A percentile compares a stretch with the other conserved stretches of the same genome.
Conservation (phyloP, 2,888 invertebrate species). For the Pristionchus maxplancki region DNA sequence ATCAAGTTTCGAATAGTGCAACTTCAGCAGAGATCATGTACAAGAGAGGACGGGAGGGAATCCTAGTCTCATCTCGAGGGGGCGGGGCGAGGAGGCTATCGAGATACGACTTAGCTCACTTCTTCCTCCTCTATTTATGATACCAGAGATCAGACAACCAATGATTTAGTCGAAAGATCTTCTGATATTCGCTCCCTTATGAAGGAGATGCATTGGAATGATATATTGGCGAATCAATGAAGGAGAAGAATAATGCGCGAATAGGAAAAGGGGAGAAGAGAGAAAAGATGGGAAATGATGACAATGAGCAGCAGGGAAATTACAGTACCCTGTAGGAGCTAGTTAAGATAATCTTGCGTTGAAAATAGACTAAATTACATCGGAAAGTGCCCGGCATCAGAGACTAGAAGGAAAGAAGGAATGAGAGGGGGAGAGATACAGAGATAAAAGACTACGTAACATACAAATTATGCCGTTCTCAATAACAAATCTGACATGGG, state of each 20-base stretch:
- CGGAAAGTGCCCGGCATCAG: no score
- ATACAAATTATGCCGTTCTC: not conserved
- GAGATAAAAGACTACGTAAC: constrained; percentile 24
- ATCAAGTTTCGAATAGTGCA: not conserved
- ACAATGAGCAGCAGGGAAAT: not conserved
- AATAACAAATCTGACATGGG: not conserved
- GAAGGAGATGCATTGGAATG: not conserved
- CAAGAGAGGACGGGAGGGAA: not conserved
- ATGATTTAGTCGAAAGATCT: not conserved
- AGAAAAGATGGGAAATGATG: not conserved
- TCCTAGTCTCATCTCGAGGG: not conserved
- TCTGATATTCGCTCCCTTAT: not conserved
- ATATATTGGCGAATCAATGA: not conserved
- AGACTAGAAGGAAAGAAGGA: not conserved
- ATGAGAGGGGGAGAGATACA: not conserved
- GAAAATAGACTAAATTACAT: no score
- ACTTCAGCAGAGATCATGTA: not conserved
- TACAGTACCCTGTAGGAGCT: not conserved
- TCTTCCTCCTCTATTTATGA: not conserved
- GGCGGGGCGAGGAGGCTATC: not conserved
- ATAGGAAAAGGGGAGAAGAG: not conserved
- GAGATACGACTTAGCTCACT: not conserved
- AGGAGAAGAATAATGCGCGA: not conserved
- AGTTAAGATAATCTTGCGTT: no score
- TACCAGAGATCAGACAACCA: not conserved